Conservation (phyloP, 2,113 vertebrate species). For the Arenaria interpres region DNA sequence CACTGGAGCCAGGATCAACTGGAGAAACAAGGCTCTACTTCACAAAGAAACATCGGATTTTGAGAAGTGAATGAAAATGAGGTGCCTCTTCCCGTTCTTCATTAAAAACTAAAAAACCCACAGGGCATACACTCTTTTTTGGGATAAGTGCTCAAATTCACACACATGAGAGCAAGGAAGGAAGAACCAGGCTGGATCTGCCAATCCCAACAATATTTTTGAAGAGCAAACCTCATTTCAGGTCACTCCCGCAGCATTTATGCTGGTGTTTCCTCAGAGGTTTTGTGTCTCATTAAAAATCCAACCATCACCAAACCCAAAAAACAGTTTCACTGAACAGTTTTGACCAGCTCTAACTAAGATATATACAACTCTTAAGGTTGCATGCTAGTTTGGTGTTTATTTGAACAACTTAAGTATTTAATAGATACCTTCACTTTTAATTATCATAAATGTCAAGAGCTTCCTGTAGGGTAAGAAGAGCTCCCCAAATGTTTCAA, state of each 20-base stretch:
- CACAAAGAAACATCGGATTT: fast-evolving
- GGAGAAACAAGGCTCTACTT: not conserved
- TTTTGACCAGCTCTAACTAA: not conserved
- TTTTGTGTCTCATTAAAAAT: not conserved
- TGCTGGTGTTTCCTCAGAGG: not conserved
- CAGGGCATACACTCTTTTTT: not conserved
- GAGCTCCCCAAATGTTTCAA: constrained; percentile 56
- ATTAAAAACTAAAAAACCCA: not conserved
- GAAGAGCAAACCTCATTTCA: not conserved
- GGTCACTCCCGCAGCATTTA: not conserved
- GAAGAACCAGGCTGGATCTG: not conserved
- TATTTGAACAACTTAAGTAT: constrained; percentile 34
- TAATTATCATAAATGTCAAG: constrained; percentile 71
- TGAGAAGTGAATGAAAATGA: not conserved
- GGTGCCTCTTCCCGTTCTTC: not conserved
- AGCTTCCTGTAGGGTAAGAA: constrained; percentile 41
- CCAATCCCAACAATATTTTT: not conserved
- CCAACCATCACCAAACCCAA: not conserved
- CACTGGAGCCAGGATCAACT: not conserved
- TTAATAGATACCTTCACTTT: constrained; percentile 57
- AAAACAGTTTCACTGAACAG: not conserved
- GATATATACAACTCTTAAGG: not conserved
- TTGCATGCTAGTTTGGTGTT: not conserved
- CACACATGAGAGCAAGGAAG: not conserved
- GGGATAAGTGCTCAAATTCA: not conserved